These are phyloP conservation scores for Neosalanx taihuensis DNA, from an alignment of 2,797 vertebrate species.

Conservation along the genomic window DNA sequence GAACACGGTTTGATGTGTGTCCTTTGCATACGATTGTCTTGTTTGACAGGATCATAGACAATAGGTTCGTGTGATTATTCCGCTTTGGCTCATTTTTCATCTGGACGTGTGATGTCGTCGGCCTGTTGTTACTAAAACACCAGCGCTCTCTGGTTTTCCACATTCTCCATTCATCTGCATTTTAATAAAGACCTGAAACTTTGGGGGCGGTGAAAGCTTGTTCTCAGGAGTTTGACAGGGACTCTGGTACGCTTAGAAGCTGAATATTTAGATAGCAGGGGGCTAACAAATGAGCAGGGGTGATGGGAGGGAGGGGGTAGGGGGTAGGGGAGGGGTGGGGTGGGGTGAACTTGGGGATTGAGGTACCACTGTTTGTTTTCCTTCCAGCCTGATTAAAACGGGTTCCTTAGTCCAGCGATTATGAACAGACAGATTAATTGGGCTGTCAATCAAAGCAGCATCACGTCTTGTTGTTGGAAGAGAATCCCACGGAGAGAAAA, in stretches of 20 bases:
- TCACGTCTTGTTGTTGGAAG: slow-evolving; percentile 33
- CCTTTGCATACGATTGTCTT: background rate
- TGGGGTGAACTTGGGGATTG: slow-evolving; percentile 3
- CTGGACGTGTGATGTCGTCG: background rate
- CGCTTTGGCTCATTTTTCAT: background rate
- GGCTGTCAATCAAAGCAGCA: slow-evolving; percentile 49
- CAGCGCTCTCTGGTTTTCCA: no score
- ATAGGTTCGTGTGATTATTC: background rate
- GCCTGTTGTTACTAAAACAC: background rate
- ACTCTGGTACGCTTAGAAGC: background rate
- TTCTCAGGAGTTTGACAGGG: background rate
- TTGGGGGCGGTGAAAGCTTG: no score
- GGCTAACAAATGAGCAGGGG: background rate
- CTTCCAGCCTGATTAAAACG: slow-evolving; percentile 42
- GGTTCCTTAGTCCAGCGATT: slow-evolving; percentile 38
- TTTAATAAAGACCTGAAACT: background rate
- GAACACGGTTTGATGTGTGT: slow-evolving; percentile 17
- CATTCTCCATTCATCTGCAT: no score
- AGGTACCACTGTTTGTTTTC: slow-evolving; percentile 9
- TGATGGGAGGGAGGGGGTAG: background rate
- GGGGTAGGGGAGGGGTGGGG: slow-evolving; percentile 9
- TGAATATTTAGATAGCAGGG: background rate
- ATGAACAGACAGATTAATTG: slow-evolving; percentile 51
- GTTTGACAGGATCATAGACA: background rate
- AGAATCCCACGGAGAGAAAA: slow-evolving; percentile 24